Evolutionary conservation across 2,797 vertebrate species (phyloP), one percentile per base, ranked within the genome.

Genomic region (Chanos chanos): DNA sequence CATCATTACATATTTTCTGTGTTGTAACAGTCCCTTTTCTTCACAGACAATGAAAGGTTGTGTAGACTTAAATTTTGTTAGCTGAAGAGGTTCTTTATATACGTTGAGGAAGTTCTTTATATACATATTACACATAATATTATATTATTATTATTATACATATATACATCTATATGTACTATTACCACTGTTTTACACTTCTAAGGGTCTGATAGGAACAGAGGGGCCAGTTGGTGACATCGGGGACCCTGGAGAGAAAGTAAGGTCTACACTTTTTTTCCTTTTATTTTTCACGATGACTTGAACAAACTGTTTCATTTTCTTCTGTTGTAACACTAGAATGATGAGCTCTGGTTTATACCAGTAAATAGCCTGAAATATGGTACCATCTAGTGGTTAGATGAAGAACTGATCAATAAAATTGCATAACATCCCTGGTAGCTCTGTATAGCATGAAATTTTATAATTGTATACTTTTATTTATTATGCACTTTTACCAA

Each of bases 231-330:
- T 0, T 64, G 94, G 93, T 5, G 85, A 89, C 27, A 61, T 66
- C 71, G 93, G 93, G 41, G 84, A 87, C 72, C 86, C 89, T 62
- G 93, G 92, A 61, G 64, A 70, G 33, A 94, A 92, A 91, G 94
- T 96, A 87, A 77, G 61, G 5, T 45, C 44, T 41, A 43, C 24
- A 58, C 2, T 30, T 36, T 18, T 21, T 4, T n/a, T n/a, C n/a
- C n/a, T n/a, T n/a, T n/a, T n/a, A n/a, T n/a, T n/a, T n/a, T n/a
- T n/a, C n/a, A n/a, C n/a, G n/a, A n/a, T n/a, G n/a, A n/a, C n/a
- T n/a, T n/a, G n/a, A n/a, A n/a, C n/a, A n/a, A n/a, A n/a, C n/a
- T n/a, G n/a, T n/a, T 19, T 19, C n/a, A 52, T 33, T 22, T 39
- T 4, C 18, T n/a, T 7, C 44, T 6, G 1, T 7, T 12, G 13